These are phyloP conservation scores for Melanotaenia nigrans DNA, from an alignment of 2,797 vertebrate genomes.

Conservation along the genomic window DNA sequence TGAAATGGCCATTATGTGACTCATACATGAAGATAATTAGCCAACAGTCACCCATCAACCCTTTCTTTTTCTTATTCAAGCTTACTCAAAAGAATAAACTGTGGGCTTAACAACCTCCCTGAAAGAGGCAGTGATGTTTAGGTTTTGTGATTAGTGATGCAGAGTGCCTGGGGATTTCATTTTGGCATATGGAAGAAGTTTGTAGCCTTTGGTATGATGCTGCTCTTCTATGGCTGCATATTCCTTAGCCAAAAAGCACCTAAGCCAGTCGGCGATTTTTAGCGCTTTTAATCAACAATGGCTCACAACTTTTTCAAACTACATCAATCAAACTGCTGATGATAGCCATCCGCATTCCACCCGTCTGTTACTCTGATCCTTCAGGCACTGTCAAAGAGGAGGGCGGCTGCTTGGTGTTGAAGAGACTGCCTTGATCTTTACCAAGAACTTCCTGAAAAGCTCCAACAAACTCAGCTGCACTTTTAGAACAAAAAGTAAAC, in stretches of 20 bases:
- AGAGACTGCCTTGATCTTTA: constrained; percentile 36
- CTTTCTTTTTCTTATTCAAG: not conserved
- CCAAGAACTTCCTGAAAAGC: constrained; percentile 45
- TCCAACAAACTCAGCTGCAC: constrained; percentile 50
- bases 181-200: not conserved
- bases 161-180: not conserved
- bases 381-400: constrained; percentile 15
- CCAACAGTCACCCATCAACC: not conserved
- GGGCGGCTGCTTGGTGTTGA: constrained; percentile 34
- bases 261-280: constrained; percentile 12
- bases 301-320: constrained; percentile 23
- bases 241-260: not conserved
- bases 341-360: constrained; percentile 14
- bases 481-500: constrained; percentile 44
- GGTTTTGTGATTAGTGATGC: not conserved
- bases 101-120: not conserved
- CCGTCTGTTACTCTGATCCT: constrained; percentile 12
- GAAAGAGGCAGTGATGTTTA: constrained; percentile 12
- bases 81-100: constrained; percentile 10
- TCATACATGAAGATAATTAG: not conserved
- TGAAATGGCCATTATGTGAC: not conserved
- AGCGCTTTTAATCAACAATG: constrained; percentile 29
- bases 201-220: not conserved
- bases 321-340: constrained; percentile 36
- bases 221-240: not conserved